These are phyloP conservation scores for Trissolcus basalis DNA, from an alignment of 1,140 invertebrate genomes.

Conservation along the genomic window DNA sequence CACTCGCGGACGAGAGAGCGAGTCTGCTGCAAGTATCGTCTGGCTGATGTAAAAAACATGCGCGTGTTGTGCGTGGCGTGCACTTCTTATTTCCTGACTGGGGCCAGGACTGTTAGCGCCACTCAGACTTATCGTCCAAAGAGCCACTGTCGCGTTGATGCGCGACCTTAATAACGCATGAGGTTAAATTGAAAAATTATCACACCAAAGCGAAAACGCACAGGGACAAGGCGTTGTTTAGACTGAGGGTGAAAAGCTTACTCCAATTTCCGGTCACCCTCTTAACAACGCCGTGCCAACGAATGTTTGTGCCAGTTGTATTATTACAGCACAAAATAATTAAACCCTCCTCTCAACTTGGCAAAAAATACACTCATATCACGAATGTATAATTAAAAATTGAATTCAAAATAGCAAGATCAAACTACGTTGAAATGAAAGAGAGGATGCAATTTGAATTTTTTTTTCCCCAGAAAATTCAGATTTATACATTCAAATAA, in stretches of 20 bases:
- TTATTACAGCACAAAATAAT: conserved; percentile 8
- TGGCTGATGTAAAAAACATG: conserved; percentile 75
- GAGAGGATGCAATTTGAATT: no score
- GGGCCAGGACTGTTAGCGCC: conserved; percentile 65
- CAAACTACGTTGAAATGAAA: no score
- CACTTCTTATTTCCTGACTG: conserved; percentile 59
- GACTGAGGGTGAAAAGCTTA: conserved; percentile 65
- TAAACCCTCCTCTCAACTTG: no score
- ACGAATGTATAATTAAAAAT: no score
- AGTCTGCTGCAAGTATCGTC: conserved; percentile 69
- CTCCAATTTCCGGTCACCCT: conserved; percentile 53
- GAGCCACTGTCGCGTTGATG: conserved; percentile 59
- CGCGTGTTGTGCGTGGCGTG: conserved; percentile 67
- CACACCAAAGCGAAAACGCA: conserved; percentile 68
- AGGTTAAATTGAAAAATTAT: conserved; percentile 76
- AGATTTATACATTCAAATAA: background rate
- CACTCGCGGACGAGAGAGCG: conserved; percentile 38
- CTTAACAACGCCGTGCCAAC: conserved; percentile 24
- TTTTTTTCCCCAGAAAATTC: no score
- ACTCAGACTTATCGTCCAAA: conserved; percentile 70
- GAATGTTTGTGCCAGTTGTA: conserved; percentile 33
- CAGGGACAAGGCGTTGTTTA: conserved; percentile 62
- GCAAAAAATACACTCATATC: no score
- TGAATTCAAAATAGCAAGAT: no score
- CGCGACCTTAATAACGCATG: conserved; percentile 70